Percentiles rank a stretch among this genome's conserved stretches.
These are phyloP conservation scores for Saturnia pavonia DNA, from an alignment of 2,888 invertebrate species.

Conservation along the genomic window DNA sequence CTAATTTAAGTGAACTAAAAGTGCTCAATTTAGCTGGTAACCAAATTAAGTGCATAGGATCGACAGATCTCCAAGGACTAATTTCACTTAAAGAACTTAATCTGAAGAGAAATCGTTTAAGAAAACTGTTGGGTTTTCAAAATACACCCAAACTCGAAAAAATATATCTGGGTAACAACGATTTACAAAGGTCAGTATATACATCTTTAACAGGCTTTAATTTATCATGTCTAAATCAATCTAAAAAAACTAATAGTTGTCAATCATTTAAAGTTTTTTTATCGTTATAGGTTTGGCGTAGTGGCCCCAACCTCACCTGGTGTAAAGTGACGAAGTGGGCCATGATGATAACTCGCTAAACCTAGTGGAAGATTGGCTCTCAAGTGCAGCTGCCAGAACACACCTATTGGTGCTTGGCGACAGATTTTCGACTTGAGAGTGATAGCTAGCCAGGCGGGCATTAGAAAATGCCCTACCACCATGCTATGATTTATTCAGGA, in stretches of 20 bases:
- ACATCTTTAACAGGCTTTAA: neutral
- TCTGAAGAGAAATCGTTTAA: conserved; percentile 91
- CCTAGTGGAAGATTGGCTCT: too few species aligned
- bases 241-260: neutral
- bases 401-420: too few species aligned
- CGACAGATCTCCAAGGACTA: conserved; percentile 89
- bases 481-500: too few species aligned
- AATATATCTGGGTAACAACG: conserved; percentile 92
- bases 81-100: conserved; percentile 92
- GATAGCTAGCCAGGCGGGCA: too few species aligned
- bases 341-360: too few species aligned
- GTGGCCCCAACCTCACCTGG: too few species aligned
- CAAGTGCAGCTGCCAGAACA: too few species aligned
- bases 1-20: conserved; percentile 88
- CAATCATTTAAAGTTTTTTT: too few species aligned
- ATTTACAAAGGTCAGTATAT: conserved; percentile 78
- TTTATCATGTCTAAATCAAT: neutral
- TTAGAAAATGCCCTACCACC: too few species aligned
- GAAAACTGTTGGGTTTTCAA: conserved; percentile 90
- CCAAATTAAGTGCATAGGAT: conserved; percentile 89
- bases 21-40: conserved; percentile 97
- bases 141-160: conserved; percentile 89
- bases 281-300: too few species aligned
- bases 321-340: too few species aligned
- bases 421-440: too few species aligned